A percentile compares a stretch with the other conserved stretches of the same genome.
phyloP scores from a whole-genome alignment of 2,888 invertebrate genomes.

The Eristalis intricaria region DNA sequence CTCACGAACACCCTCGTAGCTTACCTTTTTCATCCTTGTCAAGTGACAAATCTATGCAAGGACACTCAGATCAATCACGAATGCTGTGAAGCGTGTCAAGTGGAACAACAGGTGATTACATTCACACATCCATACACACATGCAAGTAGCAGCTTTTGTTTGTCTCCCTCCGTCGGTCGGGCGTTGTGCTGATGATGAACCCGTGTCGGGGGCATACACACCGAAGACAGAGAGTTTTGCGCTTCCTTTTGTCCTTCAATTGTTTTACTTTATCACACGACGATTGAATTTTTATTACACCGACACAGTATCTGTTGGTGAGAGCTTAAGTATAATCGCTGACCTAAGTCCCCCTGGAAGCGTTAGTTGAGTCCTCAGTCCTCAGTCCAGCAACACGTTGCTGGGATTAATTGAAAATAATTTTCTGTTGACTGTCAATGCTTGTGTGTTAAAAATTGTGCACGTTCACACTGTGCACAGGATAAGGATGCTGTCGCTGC shows the following conservation, averaged over 20 bases:
- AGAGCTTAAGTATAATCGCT: constrained; percentile 51
- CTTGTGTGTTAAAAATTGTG: constrained; percentile 32
- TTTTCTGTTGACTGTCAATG: constrained; percentile 57
- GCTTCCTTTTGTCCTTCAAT: constrained; percentile 21
- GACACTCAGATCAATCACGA: constrained; percentile 43
- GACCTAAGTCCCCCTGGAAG: constrained; percentile 34
- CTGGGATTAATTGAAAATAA: constrained; percentile 60
- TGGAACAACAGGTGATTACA: constrained; percentile 57
- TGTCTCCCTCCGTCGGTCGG: too few relatives aligned
- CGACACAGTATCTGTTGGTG: constrained; percentile 18
- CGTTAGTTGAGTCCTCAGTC: constrained; percentile 8
- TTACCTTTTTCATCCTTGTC: neutral
- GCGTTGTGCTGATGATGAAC: too few relatives aligned
- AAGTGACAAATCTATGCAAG: constrained; percentile 23
- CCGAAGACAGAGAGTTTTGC: neutral
- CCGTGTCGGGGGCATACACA: neutral
- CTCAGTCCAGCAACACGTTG: constrained; percentile 48
- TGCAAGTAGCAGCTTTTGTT: neutral
- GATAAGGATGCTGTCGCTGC: neutral
- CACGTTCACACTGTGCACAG: constrained; percentile 19
- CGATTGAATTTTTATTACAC: constrained; percentile 66
- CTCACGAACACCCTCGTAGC: neutral
- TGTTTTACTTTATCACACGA: constrained; percentile 55
- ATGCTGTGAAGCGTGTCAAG: constrained; percentile 19
- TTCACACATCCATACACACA: neutral